phyloP scores from a whole-genome alignment of 2,113 vertebrate species.

The Scomber japonicus region DNA sequence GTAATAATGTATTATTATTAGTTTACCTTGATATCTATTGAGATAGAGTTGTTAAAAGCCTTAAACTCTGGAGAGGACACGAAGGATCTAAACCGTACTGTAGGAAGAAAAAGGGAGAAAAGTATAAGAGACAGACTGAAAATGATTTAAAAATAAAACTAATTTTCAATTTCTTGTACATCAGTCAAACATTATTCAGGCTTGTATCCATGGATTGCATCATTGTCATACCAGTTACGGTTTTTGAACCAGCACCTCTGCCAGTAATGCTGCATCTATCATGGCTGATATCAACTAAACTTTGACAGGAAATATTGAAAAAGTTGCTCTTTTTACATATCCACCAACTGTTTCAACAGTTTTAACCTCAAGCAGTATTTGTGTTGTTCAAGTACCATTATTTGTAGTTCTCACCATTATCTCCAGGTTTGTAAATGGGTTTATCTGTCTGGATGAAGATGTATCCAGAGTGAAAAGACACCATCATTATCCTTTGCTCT shows the following conservation, averaged over 20 bases:
- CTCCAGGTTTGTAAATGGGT: slow-evolving; percentile 84
- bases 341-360: neutral
- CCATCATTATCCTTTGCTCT: slow-evolving; percentile 53
- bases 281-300: too few species aligned
- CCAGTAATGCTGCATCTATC: too few species aligned
- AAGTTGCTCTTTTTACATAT: too few species aligned
- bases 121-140: neutral
- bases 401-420: slow-evolving; percentile 66
- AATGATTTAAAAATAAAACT: neutral
- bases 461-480: slow-evolving; percentile 82
- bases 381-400: fast-evolving
- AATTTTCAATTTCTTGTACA: neutral
- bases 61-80: slow-evolving; percentile 74
- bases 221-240: too few species aligned
- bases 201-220: too few species aligned
- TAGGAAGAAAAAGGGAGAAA: neutral
- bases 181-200: too few species aligned
- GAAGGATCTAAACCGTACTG: slow-evolving; percentile 79
- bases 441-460: slow-evolving; percentile 87
- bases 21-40: slow-evolving; percentile 79
- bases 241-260: too few species aligned
- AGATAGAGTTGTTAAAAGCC: slow-evolving; percentile 63
- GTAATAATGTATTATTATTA: neutral
- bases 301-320: too few species aligned
- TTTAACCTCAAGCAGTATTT: neutral